These are phyloP conservation scores for Lerista edwardsae DNA, from an alignment of 2,797 vertebrate genomes.

Conservation along the genomic window DNA sequence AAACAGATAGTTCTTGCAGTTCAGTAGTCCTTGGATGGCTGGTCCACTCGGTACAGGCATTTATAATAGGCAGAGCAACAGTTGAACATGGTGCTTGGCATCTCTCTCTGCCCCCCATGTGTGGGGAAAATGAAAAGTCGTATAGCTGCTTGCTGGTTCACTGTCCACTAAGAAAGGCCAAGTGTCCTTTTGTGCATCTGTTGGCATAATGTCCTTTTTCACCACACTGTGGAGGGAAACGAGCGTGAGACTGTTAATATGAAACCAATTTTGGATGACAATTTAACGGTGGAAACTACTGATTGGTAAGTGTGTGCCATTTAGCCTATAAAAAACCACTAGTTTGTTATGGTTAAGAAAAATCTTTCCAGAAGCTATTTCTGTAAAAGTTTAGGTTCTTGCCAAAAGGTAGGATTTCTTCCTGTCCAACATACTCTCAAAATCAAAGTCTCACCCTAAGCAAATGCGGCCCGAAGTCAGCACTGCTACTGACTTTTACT, in stretches of 20 bases:
- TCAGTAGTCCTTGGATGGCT: constrained; percentile 67
- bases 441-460: no score
- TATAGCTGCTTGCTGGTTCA: constrained; percentile 70
- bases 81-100: constrained; percentile 59
- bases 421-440: no score
- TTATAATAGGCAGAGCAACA: constrained; percentile 58
- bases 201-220: constrained; percentile 99
- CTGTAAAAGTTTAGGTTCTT: not conserved
- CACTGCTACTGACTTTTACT: no score
- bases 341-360: rapidly evolving
- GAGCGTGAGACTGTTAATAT: not conserved
- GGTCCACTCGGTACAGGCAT: constrained; percentile 60
- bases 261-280: not conserved
- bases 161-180: constrained; percentile 97
- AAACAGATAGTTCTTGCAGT: constrained; percentile 62
- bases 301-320: no score
- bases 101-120: constrained; percentile 45
- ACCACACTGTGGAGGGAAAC: constrained; percentile 84
- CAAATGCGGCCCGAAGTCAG: no score
- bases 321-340: not conserved
- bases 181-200: constrained; percentile 98
- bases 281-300: not conserved
- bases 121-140: constrained; percentile 6
- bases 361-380: not conserved
- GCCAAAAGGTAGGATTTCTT: not conserved